phyloP scores from a whole-genome alignment of 1,140 invertebrate species.

The Arion vulgaris region DNA sequence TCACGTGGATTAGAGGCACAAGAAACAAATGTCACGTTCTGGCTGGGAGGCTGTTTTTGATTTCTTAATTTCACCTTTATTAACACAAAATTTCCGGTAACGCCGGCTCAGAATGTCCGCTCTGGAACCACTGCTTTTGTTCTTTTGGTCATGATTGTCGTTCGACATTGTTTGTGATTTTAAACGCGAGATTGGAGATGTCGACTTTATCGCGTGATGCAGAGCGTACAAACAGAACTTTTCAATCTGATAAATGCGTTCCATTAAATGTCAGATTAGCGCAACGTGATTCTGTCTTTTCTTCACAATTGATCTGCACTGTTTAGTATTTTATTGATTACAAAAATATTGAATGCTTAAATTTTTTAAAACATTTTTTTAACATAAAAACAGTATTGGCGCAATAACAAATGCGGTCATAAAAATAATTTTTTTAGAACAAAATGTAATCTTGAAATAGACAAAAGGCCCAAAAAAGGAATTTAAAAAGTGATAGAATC shows the following conservation, averaged over 20 bases:
- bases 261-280: conserved; percentile 14
- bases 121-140: not conserved
- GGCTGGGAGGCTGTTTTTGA: not conserved
- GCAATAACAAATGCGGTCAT: too few relatives aligned
- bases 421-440: too few relatives aligned
- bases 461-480: too few relatives aligned
- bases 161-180: not conserved
- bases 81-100: not conserved
- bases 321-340: not conserved
- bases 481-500: too few relatives aligned
- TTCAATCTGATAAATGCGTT: conserved; percentile 9
- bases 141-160: not conserved
- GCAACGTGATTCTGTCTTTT: not conserved
- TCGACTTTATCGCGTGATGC: conserved; percentile 1
- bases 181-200: not conserved
- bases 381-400: not conserved
- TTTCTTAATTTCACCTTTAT: conserved; percentile 17
- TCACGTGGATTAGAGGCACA: not conserved
- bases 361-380: not conserved
- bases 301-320: not conserved
- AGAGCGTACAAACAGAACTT: conserved; percentile 2
- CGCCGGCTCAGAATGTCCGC: not conserved
- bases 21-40: conserved; percentile 8
- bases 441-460: too few relatives aligned
- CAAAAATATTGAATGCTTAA: not conserved